A percentile compares a stretch with the other conserved stretches of the same genome.
Evolutionary conservation across 2,888 invertebrate genomes (phyloP).

Genomic region (Drosophila testacea): DNA sequence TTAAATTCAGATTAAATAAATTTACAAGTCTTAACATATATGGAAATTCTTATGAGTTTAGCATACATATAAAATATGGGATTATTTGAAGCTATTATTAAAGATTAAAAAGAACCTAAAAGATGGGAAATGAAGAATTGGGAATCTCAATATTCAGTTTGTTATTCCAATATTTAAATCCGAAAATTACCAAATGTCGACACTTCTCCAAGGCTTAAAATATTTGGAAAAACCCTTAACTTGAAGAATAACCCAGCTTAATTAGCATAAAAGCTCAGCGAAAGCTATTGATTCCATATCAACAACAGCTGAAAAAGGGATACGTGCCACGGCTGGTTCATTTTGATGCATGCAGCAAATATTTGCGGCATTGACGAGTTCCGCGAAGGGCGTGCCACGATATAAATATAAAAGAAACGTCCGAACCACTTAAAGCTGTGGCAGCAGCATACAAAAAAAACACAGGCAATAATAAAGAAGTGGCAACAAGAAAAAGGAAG

Average conservation of each 20-base stretch:
- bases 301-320: conserved; percentile 17
- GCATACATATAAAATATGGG: too few species aligned
- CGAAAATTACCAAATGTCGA: too few species aligned
- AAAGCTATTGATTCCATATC: conserved; percentile 48
- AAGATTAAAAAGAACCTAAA: too few species aligned
- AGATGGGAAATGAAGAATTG: too few species aligned
- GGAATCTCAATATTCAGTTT: too few species aligned
- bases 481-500: conserved; percentile 5
- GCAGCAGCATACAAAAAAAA: conserved; percentile 23
- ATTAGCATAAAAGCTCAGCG: conserved; percentile 57
- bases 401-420: conserved; percentile 36
- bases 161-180: too few species aligned
- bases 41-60: too few species aligned
- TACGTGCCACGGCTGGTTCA: conserved; percentile 13
- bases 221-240: not conserved
- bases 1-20: too few species aligned
- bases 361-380: conserved; percentile 67
- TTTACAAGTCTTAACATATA: too few species aligned
- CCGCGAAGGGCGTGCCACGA: conserved; percentile 71
- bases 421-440: conserved; percentile 65
- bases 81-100: too few species aligned
- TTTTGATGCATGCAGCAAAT: conserved; percentile 65
- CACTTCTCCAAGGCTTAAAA: too few species aligned
- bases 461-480: conserved; percentile 1
- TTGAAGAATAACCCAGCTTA: conserved; percentile 24